Evolutionary conservation across 2,888 invertebrate species (phyloP), one percentile per base, ranked within the genome.

Genomic region (Achlya flavicornis): DNA sequence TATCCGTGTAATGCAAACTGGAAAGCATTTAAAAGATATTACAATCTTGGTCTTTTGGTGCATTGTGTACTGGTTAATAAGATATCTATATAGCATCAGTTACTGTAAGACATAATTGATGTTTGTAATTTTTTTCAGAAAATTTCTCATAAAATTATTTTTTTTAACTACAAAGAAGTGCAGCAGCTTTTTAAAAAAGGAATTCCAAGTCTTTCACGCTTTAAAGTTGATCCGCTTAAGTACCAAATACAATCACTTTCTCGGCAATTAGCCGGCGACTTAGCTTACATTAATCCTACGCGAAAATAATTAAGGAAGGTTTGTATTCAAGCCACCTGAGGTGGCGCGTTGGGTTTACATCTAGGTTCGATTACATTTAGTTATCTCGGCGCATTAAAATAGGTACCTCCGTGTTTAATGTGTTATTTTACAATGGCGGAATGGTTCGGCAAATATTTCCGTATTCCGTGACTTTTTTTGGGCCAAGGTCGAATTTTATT

Each of bases 271-370:
- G 53, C 10, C 53, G 16, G 4, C 19, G 16, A 19, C 53, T 53
- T 53, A 53, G 58, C 57, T 64, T 66, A 66, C 61, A 64, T 70
- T 70, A 68, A 53, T 66, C 66, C 64, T 46, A 66, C 64, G 62
- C 62, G 41, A 59, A 68, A 73, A 75, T 74, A 75, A 77, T 76
- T 76, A 75, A 64, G 64, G 67, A 63, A 64, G 63, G 72, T 80
- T 82, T 74, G 63, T 63, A 77, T 80, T 70, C 78, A 58, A 61
- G 68, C 65, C 72, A 64, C 64, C 53, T 48, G 62, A 38, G 59
- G 6, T 60, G n/a, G 12, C 64, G 60, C 53, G 19, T 53, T 38
- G 14, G 58, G 61, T 46, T 61, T 64, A 38, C 62, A 46, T 53
- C 62, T 61, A 58, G 66, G 61, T 70, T 72, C 65, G 68, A 76